A percentile compares a stretch with the other conserved stretches of the same genome.
Evolutionary conservation across 2,888 invertebrate genomes (phyloP).

Genomic region (Trilocha varians): DNA sequence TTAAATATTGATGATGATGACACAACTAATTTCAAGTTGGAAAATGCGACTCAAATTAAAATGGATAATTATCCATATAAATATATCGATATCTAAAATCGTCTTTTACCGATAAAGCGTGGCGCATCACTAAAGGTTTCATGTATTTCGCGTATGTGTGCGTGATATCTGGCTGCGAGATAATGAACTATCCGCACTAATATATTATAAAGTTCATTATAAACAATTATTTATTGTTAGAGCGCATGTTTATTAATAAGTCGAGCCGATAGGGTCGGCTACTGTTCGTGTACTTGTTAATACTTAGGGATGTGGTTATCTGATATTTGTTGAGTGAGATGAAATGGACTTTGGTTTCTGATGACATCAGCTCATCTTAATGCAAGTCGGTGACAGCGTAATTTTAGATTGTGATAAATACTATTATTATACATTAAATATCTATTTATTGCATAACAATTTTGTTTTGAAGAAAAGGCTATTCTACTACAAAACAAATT

Average conservation of each 20-base stretch:
- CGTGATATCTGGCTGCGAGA: slow-evolving; percentile 49
- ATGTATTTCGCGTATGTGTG: slow-evolving; percentile 41
- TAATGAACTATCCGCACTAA: slow-evolving; percentile 72
- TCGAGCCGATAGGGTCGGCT: slow-evolving; percentile 49
- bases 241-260: slow-evolving; percentile 73
- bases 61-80: slow-evolving; percentile 8
- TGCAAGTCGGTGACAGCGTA: slow-evolving; percentile 23
- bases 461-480: too few relatives aligned
- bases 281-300: slow-evolving; percentile 53
- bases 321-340: too few relatives aligned
- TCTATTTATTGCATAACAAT: too few relatives aligned
- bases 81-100: neutral
- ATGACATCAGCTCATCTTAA: slow-evolving; percentile 1
- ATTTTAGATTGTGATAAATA: too few relatives aligned
- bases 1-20: neutral
- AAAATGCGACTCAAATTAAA: too few relatives aligned
- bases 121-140: slow-evolving; percentile 20
- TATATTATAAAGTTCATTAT: slow-evolving; percentile 75
- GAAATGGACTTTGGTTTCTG: too few relatives aligned
- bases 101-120: too few relatives aligned
- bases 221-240: slow-evolving; percentile 74
- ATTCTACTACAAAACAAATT: too few relatives aligned
- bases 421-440: too few relatives aligned
- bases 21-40: neutral
- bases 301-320: slow-evolving; percentile 32